Evolutionary conservation across 2,113 vertebrate species (phyloP).

Genomic region (Ia io): DNA sequence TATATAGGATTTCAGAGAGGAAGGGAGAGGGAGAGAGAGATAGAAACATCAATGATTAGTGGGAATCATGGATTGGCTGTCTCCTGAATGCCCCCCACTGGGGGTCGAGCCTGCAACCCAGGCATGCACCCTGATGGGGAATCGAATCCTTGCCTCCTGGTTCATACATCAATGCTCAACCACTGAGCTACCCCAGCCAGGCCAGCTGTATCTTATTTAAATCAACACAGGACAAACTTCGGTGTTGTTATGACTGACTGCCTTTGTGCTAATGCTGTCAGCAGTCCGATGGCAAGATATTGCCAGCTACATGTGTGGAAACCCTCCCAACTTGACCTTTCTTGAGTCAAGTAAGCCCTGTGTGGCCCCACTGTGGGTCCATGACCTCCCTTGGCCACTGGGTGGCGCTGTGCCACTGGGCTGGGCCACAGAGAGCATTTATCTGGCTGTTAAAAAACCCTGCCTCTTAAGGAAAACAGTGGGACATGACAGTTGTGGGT

Average conservation of each 20-base stretch:
- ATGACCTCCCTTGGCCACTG: conserved; percentile 80
- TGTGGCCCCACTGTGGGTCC: background rate
- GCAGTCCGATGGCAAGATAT: background rate
- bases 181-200: too few species aligned
- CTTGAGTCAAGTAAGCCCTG: fast-evolving
- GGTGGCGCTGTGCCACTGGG: conserved; percentile 87
- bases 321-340: background rate
- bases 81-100: too few species aligned
- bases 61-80: too few species aligned
- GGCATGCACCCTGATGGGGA: too few species aligned
- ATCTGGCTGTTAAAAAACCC: conserved; percentile 81
- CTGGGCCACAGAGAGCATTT: conserved; percentile 78
- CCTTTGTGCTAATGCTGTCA: background rate
- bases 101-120: too few species aligned
- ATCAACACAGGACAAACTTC: background rate
- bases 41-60: too few species aligned
- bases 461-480: conserved; percentile 76
- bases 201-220: conserved; percentile 29
- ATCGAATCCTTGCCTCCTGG: too few species aligned
- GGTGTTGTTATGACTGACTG: background rate
- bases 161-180: too few species aligned
- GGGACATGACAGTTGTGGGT: conserved; percentile 67
- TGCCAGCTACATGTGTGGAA: background rate
- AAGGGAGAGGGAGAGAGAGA: too few species aligned
- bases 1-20: too few species aligned